Conservation (phyloP, 2,113 vertebrate genomes). For the Rattus rattus region DNA sequence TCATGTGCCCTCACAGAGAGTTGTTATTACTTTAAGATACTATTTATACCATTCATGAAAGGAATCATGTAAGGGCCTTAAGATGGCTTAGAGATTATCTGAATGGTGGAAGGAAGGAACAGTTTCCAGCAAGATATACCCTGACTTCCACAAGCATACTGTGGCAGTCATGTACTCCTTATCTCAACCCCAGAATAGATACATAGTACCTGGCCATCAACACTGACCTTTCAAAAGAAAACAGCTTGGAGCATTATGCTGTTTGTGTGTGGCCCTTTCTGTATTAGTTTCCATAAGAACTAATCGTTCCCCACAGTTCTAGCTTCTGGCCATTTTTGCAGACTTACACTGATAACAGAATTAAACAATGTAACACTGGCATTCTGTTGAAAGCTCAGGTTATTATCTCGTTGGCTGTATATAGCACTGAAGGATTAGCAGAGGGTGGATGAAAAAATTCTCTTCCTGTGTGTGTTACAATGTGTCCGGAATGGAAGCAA, state of each 20-base stretch:
- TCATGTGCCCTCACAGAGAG: constrained; percentile 55
- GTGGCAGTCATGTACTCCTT: too few species aligned
- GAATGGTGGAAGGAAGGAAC: background rate
- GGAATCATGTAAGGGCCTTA: background rate
- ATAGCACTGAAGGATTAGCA: constrained; percentile 23
- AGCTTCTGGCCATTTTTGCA: background rate
- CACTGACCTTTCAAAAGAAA: background rate
- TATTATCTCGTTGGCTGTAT: background rate
- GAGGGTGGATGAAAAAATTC: background rate
- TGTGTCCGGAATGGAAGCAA: constrained; percentile 29
- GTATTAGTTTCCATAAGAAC: background rate
- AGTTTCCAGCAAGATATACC: background rate
- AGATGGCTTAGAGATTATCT: background rate
- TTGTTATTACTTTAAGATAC: constrained; percentile 59
- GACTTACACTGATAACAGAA: background rate
- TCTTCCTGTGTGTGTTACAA: background rate
- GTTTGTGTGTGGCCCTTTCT: background rate
- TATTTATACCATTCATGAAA: constrained; percentile 2
- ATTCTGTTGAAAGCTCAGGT: background rate
- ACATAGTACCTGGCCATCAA: too few species aligned
- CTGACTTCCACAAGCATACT: background rate
- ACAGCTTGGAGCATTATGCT: background rate
- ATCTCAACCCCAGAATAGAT: too few species aligned
- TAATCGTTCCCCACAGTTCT: background rate
- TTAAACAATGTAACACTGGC: background rate